Conservation (phyloP, 2,888 invertebrate genomes). For the Perdita meconis region DNA sequence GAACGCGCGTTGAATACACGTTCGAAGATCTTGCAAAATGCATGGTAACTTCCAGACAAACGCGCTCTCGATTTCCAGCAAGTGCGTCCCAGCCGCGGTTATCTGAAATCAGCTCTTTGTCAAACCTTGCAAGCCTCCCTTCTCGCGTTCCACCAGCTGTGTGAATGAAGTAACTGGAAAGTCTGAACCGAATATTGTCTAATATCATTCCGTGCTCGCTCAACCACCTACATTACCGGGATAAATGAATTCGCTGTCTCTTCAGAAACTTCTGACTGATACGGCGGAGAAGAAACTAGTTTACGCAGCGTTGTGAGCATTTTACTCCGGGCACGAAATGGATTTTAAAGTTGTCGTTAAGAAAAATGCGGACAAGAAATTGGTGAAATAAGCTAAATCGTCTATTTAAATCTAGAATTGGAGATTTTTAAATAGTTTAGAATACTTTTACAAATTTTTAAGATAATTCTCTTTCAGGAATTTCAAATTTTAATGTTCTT, state of each 20-base stretch:
- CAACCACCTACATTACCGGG: neutral
- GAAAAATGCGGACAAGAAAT: too few relatives aligned
- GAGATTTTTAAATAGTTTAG: too few relatives aligned
- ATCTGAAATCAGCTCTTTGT: slow-evolving; percentile 44
- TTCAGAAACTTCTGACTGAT: neutral
- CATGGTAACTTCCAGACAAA: slow-evolving; percentile 32
- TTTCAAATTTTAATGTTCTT: too few relatives aligned
- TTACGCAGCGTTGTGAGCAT: neutral
- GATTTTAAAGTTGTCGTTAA: neutral
- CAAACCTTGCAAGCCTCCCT: neutral
- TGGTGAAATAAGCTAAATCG: too few relatives aligned
- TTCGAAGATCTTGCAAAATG: slow-evolving; percentile 33
- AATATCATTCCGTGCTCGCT: neutral
- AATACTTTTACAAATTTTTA: too few relatives aligned
- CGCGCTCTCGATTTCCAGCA: slow-evolving; percentile 14
- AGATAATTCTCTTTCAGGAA: too few relatives aligned
- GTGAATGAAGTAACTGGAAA: neutral
- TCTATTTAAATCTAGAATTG: too few relatives aligned
- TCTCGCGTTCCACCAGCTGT: neutral
- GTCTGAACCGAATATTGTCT: neutral
- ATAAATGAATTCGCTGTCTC: neutral
- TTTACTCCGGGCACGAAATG: neutral
- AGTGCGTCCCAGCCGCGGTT: slow-evolving; percentile 56
- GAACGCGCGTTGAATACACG: slow-evolving; percentile 15
- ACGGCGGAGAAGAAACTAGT: neutral